Evolutionary conservation across 2,888 invertebrate species (phyloP).

Genomic region (Auanema sp.): DNA sequence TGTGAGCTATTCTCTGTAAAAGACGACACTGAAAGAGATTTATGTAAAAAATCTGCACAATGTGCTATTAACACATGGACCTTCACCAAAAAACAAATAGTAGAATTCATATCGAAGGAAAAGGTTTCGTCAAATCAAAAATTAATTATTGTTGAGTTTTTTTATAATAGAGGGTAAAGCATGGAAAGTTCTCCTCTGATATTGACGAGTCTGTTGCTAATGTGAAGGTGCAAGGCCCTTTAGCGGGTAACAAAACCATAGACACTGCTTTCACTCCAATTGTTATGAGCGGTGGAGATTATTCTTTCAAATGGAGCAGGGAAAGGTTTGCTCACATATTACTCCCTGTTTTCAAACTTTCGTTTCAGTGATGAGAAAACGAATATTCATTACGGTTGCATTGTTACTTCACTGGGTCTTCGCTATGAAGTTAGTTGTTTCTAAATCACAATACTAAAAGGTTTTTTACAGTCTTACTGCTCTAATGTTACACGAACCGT

Average conservation of each 20-base stretch:
- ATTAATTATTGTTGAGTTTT: background rate
- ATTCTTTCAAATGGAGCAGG: slow-evolving; percentile 93
- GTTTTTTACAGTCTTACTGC: slow-evolving; percentile 79
- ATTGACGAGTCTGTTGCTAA: slow-evolving; percentile 90
- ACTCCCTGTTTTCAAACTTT: background rate
- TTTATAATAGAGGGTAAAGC: slow-evolving; percentile 83
- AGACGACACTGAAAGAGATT: slow-evolving; percentile 86
- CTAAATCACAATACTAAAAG: background rate
- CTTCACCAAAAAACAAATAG: slow-evolving; percentile 92
- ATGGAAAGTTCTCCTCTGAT: slow-evolving; percentile 89
- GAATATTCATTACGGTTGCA: slow-evolving; percentile 89
- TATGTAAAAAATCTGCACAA: slow-evolving; percentile 86
- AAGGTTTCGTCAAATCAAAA: slow-evolving; percentile 65
- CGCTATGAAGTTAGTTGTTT: slow-evolving; percentile 73
- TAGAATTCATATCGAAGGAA: slow-evolving; percentile 97
- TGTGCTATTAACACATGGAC: slow-evolving; percentile 92
- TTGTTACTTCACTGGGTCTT: slow-evolving; percentile 89
- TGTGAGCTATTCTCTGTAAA: slow-evolving; percentile 89
- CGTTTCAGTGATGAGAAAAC: slow-evolving; percentile 80
- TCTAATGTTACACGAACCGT: slow-evolving; percentile 95
- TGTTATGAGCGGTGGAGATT: slow-evolving; percentile 97
- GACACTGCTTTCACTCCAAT: slow-evolving; percentile 99
- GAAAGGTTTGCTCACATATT: slow-evolving; percentile 68
- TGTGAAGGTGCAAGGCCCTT: slow-evolving; percentile 86
- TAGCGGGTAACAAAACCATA: slow-evolving; percentile 70